Conservation (phyloP, 2,888 invertebrate genomes). For the Ganaspis brasiliensis region DNA sequence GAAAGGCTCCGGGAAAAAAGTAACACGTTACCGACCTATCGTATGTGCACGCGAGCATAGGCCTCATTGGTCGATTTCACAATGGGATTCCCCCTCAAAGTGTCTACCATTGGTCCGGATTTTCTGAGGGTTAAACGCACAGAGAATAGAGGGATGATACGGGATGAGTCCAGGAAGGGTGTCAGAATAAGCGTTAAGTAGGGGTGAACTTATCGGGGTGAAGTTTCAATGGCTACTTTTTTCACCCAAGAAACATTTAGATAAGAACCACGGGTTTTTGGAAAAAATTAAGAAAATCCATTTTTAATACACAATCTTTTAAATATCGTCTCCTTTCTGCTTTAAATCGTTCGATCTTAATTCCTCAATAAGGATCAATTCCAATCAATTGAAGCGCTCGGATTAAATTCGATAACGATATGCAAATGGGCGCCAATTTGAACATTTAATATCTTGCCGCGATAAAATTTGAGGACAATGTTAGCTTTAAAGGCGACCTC, state of each 20-base stretch:
- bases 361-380: no score
- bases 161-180: conserved; percentile 76
- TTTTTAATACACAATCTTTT: no score
- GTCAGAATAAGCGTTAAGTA: conserved; percentile 78
- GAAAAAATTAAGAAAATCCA: no score
- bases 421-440: no score
- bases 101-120: conserved; percentile 75
- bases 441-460: background rate
- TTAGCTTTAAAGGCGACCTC: background rate
- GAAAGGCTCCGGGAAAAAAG: conserved; percentile 52
- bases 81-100: conserved; percentile 75
- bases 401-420: no score
- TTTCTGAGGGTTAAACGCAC: conserved; percentile 68
- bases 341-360: no score
- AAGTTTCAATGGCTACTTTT: conserved; percentile 68
- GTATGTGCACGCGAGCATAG: conserved; percentile 65
- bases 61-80: conserved; percentile 75
- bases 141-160: conserved; percentile 77
- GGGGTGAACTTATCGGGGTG: conserved; percentile 68
- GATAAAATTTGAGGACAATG: background rate
- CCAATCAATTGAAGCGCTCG: no score
- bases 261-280: no score
- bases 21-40: conserved; percentile 54
- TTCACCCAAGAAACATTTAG: background rate
- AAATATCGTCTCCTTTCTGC: no score